Percentiles rank a stretch among this genome's conserved stretches.
phyloP scores from a whole-genome alignment of 2,888 invertebrate genomes.

The Pandemis cinnamomeana region DNA sequence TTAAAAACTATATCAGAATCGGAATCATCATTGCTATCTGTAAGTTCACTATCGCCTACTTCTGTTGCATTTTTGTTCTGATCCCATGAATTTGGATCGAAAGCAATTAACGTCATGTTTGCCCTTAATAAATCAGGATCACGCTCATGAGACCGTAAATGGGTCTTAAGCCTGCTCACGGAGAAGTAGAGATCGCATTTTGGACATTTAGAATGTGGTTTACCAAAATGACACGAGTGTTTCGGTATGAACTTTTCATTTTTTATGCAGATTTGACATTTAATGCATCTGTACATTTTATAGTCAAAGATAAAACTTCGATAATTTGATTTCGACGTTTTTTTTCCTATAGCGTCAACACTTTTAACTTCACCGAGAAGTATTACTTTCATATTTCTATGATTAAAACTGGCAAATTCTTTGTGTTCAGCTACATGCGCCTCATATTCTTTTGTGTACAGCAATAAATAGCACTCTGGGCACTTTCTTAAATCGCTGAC shows the following conservation, averaged over 20 bases:
- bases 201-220: slow-evolving; percentile 56
- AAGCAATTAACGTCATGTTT: slow-evolving; percentile 58
- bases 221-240: slow-evolving; percentile 58
- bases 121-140: slow-evolving; percentile 58
- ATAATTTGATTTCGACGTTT: slow-evolving; percentile 49
- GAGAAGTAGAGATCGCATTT: slow-evolving; percentile 62
- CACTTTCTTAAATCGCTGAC: slow-evolving; percentile 55
- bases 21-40: slow-evolving; percentile 29
- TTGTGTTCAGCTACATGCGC: slow-evolving; percentile 62
- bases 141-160: slow-evolving; percentile 59
- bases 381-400: slow-evolving; percentile 63
- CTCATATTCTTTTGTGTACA: slow-evolving; percentile 53
- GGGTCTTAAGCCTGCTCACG: slow-evolving; percentile 55
- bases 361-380: slow-evolving; percentile 55
- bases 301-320: slow-evolving; percentile 63
- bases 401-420: slow-evolving; percentile 53
- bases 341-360: slow-evolving; percentile 28
- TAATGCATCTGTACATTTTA: slow-evolving; percentile 62
- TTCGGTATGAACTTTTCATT: slow-evolving; percentile 46
- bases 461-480: slow-evolving; percentile 59
- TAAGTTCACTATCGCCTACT: slow-evolving; percentile 20
- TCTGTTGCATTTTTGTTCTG: slow-evolving; percentile 24
- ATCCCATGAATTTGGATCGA: slow-evolving; percentile 43
- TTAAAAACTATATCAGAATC: slow-evolving; percentile 27
- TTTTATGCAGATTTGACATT: slow-evolving; percentile 61